A percentile compares a stretch with the other conserved stretches of the same genome.
These are phyloP conservation scores for Germaria angustata DNA, from an alignment of 2,888 invertebrate genomes.

Conservation along the genomic window DNA sequence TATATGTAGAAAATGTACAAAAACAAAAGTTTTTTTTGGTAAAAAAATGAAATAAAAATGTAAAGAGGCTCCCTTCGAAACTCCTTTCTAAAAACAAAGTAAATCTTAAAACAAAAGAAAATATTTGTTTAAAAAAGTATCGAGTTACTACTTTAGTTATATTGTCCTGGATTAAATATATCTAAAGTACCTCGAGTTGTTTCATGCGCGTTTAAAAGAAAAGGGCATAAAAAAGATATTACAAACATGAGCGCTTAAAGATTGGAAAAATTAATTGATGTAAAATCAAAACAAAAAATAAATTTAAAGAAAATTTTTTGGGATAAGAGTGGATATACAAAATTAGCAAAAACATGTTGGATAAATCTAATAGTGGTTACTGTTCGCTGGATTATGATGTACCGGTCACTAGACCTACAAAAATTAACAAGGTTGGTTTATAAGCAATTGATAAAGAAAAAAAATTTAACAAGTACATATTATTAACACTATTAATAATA, in stretches of 20 bases:
- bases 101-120: not conserved
- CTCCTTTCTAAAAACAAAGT: not conserved
- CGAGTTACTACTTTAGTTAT: slow-evolving; percentile 76
- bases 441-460: not conserved
- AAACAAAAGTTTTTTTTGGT: not conserved
- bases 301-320: not conserved
- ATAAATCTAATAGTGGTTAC: slow-evolving; percentile 72
- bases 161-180: slow-evolving; percentile 79
- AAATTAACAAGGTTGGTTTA: slow-evolving; percentile 74
- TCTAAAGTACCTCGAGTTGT: slow-evolving; percentile 73
- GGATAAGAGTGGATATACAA: not conserved
- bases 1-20: not conserved
- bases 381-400: slow-evolving; percentile 77
- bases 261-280: slow-evolving; percentile 27
- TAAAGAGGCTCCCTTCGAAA: not conserved
- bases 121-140: slow-evolving; percentile 38
- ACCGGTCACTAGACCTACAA: slow-evolving; percentile 75
- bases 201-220: not conserved
- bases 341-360: slow-evolving; percentile 73
- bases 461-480: too few species aligned
- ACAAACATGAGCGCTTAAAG: slow-evolving; percentile 42
- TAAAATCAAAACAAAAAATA: not conserved
- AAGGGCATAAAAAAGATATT: not conserved
- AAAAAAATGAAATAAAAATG: not conserved
- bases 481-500: too few species aligned